Conservation (phyloP, 2,113 vertebrate species). For the Galemys pyrenaicus region DNA sequence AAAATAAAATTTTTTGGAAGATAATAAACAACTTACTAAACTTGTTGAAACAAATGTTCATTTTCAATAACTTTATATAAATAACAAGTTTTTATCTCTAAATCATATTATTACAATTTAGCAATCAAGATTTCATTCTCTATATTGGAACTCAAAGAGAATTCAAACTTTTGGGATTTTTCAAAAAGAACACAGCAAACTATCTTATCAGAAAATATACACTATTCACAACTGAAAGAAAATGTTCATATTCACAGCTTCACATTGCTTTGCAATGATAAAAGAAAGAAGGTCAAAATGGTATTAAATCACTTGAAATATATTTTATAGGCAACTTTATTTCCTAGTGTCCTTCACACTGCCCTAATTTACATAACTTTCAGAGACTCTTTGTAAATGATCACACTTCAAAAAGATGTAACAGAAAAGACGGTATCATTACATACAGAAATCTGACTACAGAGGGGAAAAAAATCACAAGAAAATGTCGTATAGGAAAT, state of each 20-base stretch:
- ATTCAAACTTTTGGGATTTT: background rate
- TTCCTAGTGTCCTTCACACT: background rate
- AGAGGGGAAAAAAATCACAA: background rate
- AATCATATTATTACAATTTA: background rate
- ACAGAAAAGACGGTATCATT: background rate
- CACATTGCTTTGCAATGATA: background rate
- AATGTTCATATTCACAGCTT: background rate
- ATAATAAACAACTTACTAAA: background rate
- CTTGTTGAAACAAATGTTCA: background rate
- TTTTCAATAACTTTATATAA: background rate
- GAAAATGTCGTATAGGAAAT: background rate
- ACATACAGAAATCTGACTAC: background rate
- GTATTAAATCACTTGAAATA: background rate
- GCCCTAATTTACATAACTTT: conserved; percentile 6
- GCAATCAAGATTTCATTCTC: background rate
- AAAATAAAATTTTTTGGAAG: background rate
- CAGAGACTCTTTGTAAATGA: background rate
- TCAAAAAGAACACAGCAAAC: background rate
- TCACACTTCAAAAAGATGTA: background rate
- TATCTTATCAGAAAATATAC: background rate
- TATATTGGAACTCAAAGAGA: background rate
- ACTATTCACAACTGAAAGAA: background rate
- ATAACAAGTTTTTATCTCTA: background rate
- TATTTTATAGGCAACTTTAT: background rate
- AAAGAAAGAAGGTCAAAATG: background rate